A percentile compares a stretch with the other conserved stretches of the same genome.
Evolutionary conservation across 2,113 vertebrate species (phyloP).

Genomic region (Dicaeum eximium): DNA sequence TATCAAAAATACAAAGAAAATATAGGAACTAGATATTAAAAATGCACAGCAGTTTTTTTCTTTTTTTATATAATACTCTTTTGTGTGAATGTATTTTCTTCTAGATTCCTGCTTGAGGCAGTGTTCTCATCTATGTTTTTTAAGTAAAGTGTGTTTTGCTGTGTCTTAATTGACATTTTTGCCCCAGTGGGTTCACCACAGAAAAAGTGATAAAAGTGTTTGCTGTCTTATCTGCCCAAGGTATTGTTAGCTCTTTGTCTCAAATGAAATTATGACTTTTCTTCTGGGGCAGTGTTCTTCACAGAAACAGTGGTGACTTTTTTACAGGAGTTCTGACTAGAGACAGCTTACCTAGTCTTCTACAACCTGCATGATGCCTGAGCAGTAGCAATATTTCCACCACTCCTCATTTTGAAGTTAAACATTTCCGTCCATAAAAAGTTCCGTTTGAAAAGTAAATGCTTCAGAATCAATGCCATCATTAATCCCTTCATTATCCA

Average conservation of each 20-base stretch:
- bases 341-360: neutral
- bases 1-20: neutral
- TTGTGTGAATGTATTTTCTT: neutral
- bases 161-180: neutral
- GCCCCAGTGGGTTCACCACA: rapidly evolving
- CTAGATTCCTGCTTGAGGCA: neutral
- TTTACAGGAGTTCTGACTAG: neutral
- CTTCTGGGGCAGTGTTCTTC: neutral
- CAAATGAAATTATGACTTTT: neutral
- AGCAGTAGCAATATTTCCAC: neutral
- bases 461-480: neutral
- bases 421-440: neutral
- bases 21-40: neutral
- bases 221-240: neutral
- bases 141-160: rapidly evolving
- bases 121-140: neutral
- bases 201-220: neutral
- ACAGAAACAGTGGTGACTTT: neutral
- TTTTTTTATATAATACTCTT: neutral
- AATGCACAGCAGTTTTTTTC: neutral
- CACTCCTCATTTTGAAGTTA: neutral
- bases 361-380: neutral
- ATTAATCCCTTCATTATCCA: neutral
- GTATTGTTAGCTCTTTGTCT: neutral
- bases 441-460: neutral